Evolutionary conservation across 2,888 invertebrate genomes (phyloP), one percentile per base, ranked within the genome.

Genomic region (Nomada fucata): DNA sequence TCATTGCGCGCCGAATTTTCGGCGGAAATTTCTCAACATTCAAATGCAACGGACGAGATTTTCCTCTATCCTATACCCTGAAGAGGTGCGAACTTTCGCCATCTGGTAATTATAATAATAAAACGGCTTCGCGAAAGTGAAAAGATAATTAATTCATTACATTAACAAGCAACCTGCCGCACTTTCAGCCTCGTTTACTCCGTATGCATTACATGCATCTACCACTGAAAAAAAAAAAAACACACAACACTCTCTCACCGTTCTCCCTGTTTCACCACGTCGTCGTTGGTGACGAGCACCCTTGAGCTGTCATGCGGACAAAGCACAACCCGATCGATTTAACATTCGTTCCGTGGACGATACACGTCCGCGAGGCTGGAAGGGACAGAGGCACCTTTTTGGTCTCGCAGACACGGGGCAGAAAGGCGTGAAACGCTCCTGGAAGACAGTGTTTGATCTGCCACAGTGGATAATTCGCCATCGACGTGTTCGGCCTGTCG

Each of bases 251-350:
- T 2, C 29, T n/a, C 23, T 29, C 36, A n/a, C 13, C 18, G 20
- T 23, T 15, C 18, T 44, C 2, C 3, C n/a, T 20, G 9, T 50
- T 18, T 44, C 5, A n/a, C 36, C 55, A 18, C 26, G 18, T 65
- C 26, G 13, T n/a, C 52, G 29, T 36, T n/a, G 50, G 26, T 26
- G 50, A 53, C 63, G 52, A 26, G 7, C 52, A 75, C 36, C 60
- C 75, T 59, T 74, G 76, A 68, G 77, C 76, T 67, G 65, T 79
- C 79, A 76, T 80, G 84, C 81, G 83, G 76, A 77, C 82, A 76
- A 82, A 84, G 79, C 84, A 75, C 79, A 76, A 80, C 83, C 72
- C 85, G 86, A 90, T 90, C 86, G 86, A 90, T 89, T 90, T 82
- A 87, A 86, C 82, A 73, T 70, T 47, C 81, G 63, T 82, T 81